Percentiles rank a stretch among this genome's conserved stretches.
Evolutionary conservation across 2,113 vertebrate species (phyloP).

Genomic region (Solenodon paradoxus): DNA sequence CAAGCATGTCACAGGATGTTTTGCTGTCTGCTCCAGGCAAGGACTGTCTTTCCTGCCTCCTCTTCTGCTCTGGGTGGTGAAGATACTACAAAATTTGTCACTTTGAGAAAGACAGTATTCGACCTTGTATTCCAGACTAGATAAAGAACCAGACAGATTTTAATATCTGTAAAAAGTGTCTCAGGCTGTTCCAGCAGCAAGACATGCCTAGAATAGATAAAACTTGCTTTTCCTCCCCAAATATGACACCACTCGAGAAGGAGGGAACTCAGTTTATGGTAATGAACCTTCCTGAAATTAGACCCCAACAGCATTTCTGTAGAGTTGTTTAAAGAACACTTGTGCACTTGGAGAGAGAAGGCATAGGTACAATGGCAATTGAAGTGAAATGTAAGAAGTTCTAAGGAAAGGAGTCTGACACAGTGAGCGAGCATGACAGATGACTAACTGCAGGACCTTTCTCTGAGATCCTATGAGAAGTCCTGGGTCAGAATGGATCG

Average conservation of each 20-base stretch:
- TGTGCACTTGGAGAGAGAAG: neutral
- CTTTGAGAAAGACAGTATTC: constrained; percentile 10
- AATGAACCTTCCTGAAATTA: neutral
- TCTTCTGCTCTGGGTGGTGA: neutral
- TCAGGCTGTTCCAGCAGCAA: constrained; percentile 15
- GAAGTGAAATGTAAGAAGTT: neutral
- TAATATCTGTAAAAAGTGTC: constrained; percentile 5
- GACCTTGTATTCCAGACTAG: constrained; percentile 12
- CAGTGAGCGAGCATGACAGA: no score
- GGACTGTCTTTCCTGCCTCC: neutral
- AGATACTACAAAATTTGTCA: neutral
- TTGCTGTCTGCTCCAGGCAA: neutral
- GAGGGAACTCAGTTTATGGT: neutral
- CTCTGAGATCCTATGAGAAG: neutral
- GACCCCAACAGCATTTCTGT: neutral
- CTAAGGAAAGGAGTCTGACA: no score
- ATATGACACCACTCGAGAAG: neutral
- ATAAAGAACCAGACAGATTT: constrained; percentile 47
- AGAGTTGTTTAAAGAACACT: neutral
- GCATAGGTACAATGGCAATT: neutral
- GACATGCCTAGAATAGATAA: neutral
- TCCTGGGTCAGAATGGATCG: neutral
- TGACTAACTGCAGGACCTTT: neutral
- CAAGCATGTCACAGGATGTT: constrained; percentile 6
- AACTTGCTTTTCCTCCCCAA: neutral